Conservation (phyloP, 2,888 invertebrate species). For the Cetonia aurata region DNA sequence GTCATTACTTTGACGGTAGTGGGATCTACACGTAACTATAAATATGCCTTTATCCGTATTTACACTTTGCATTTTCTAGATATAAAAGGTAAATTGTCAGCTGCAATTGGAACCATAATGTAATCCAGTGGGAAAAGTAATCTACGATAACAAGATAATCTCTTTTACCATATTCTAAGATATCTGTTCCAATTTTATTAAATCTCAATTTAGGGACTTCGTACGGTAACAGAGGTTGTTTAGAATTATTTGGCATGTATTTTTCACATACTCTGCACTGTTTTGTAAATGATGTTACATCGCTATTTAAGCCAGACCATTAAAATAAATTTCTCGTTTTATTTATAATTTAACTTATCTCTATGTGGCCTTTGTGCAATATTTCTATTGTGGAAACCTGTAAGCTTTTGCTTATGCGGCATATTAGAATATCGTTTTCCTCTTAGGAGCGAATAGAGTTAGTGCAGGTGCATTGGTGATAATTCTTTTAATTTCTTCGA, state of each 20-base stretch:
- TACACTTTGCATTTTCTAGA: slow-evolving; percentile 48
- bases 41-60: slow-evolving; percentile 48
- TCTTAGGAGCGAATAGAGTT: no score
- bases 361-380: no score
- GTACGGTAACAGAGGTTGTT: slow-evolving; percentile 51
- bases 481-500: no score
- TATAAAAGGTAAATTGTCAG: slow-evolving; percentile 52
- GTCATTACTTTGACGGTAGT: slow-evolving; percentile 50
- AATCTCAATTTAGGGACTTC: slow-evolving; percentile 49
- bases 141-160: slow-evolving; percentile 49
- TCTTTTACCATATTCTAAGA: slow-evolving; percentile 46
- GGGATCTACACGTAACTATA: slow-evolving; percentile 45
- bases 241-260: slow-evolving; percentile 46
- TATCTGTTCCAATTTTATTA: slow-evolving; percentile 51
- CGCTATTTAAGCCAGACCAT: no score
- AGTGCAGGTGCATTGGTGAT: no score
- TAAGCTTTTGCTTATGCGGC: slow-evolving; percentile 18
- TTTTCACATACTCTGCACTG: slow-evolving; percentile 50
- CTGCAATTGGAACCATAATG: slow-evolving; percentile 48
- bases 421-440: no score
- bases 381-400: no score
- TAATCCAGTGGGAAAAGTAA: slow-evolving; percentile 52
- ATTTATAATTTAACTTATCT: no score
- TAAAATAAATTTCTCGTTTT: no score
- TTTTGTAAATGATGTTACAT: slow-evolving; percentile 44